Evolutionary conservation across 2,113 vertebrate species (phyloP).

Genomic region (Seriola aureovittata): DNA sequence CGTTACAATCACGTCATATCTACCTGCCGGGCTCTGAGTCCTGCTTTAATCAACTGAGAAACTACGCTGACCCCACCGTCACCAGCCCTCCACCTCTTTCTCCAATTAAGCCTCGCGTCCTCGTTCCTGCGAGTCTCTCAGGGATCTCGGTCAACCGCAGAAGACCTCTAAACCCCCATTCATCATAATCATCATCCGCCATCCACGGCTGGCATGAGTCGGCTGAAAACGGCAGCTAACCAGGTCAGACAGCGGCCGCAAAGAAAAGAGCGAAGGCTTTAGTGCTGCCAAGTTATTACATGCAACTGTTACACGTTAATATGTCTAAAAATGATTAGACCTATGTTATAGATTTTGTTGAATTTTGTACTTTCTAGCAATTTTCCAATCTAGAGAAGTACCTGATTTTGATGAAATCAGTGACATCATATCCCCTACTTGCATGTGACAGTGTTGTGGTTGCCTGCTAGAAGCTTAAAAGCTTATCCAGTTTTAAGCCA

Average conservation of each 20-base stretch:
- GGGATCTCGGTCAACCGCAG: neutral
- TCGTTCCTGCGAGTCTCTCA: neutral
- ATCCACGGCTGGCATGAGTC: slow-evolving; percentile 2
- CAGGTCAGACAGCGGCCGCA: neutral
- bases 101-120: slow-evolving; percentile 4
- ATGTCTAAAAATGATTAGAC: no score
- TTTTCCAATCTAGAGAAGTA: no score
- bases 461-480: no score
- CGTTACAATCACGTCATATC: neutral
- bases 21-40: neutral
- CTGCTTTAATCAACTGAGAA: neutral
- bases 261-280: neutral
- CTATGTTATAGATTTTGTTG: no score
- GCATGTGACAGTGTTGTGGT: no score
- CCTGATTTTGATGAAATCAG: no score
- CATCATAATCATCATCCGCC: neutral
- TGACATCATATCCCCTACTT: no score
- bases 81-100: neutral
- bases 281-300: no score
- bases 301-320: no score
- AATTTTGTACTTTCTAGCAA: no score
- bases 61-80: neutral
- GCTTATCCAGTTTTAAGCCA: no score
- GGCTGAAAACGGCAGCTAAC: neutral
- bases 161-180: neutral